A percentile compares a stretch with the other conserved stretches of the same genome.
Evolutionary conservation across 2,888 invertebrate genomes (phyloP).

Genomic region (Chrysopilus asiliformis): DNA sequence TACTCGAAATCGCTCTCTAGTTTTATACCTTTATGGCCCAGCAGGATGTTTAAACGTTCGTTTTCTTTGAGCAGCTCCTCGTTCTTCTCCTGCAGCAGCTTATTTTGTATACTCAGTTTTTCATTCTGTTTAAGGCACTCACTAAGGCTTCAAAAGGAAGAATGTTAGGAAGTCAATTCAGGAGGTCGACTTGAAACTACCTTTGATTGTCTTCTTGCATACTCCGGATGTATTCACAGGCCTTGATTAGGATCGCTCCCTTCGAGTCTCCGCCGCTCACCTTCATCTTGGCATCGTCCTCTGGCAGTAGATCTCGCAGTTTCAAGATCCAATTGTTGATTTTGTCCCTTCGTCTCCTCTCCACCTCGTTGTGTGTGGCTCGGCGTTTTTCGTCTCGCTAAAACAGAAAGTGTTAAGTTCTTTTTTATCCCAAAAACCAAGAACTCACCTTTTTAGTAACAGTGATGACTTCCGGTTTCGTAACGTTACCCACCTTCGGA

Average conservation of each 20-base stretch:
- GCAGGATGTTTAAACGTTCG: no score
- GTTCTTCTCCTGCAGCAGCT: constrained; percentile 19
- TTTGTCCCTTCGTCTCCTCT: constrained; percentile 83
- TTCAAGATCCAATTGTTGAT: constrained; percentile 95
- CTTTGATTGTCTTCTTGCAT: constrained; percentile 65
- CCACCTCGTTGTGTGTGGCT: constrained; percentile 92
- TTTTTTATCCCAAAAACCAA: neutral
- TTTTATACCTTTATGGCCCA: no score
- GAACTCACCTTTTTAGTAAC: neutral
- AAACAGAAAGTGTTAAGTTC: neutral
- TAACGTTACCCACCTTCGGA: no score
- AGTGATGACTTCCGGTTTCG: neutral
- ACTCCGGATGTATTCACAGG: constrained; percentile 86
- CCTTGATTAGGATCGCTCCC: constrained; percentile 89
- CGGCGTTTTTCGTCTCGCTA: constrained; percentile 76
- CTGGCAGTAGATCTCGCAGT: constrained; percentile 79
- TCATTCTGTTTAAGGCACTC: constrained; percentile 23
- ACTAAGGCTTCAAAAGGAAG: constrained; percentile 21
- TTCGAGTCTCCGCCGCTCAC: constrained; percentile 55
- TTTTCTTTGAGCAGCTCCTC: constrained; percentile 26
- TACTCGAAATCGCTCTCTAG: no score
- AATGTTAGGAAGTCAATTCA: neutral
- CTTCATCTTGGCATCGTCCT: constrained; percentile 14
- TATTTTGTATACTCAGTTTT: constrained; percentile 8
- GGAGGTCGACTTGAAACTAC: constrained; percentile 20